Percentiles rank a stretch among this genome's conserved stretches.
phyloP scores from a whole-genome alignment of 1,140 invertebrate species.

The Polypedilum pembai region DNA sequence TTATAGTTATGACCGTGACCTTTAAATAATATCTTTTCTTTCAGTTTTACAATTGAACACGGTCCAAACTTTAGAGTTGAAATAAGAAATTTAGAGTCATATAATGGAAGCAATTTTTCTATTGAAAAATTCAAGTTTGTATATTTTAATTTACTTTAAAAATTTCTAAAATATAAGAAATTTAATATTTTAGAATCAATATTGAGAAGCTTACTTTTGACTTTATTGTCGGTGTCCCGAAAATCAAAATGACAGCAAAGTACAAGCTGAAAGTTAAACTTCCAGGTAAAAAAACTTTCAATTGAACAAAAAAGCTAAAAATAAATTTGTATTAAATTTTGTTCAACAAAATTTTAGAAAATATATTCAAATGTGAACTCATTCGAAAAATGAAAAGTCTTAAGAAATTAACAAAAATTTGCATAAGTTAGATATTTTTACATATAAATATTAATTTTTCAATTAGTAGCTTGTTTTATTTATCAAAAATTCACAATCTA shows the following conservation, averaged over 20 bases:
- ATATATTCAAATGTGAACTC: too few species aligned
- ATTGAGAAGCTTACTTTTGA: slow-evolving; percentile 40
- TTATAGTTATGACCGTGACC: not conserved
- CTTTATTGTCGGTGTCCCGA: slow-evolving; percentile 42
- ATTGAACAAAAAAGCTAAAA: too few species aligned
- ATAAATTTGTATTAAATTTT: slow-evolving; percentile 50
- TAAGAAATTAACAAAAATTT: too few species aligned
- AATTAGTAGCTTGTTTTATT: too few species aligned
- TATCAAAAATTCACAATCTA: too few species aligned
- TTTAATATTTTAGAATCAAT: slow-evolving; percentile 35
- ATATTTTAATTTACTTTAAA: not conserved
- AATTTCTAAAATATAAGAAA: not conserved
- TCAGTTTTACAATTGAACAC: not conserved
- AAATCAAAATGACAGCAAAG: slow-evolving; percentile 44
- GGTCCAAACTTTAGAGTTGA: not conserved
- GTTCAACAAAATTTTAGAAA: too few species aligned
- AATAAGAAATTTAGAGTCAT: not conserved
- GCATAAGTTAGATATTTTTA: too few species aligned
- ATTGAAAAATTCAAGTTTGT: slow-evolving; percentile 1
- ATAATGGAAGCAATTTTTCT: not conserved
- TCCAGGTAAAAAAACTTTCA: too few species aligned
- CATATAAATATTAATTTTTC: too few species aligned
- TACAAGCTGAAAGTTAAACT: slow-evolving; percentile 47
- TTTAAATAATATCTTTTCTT: not conserved
- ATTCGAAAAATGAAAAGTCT: too few species aligned